These are phyloP conservation scores for Conus canariensis DNA, from an alignment of 2,888 invertebrate species.

Conservation along the genomic window DNA sequence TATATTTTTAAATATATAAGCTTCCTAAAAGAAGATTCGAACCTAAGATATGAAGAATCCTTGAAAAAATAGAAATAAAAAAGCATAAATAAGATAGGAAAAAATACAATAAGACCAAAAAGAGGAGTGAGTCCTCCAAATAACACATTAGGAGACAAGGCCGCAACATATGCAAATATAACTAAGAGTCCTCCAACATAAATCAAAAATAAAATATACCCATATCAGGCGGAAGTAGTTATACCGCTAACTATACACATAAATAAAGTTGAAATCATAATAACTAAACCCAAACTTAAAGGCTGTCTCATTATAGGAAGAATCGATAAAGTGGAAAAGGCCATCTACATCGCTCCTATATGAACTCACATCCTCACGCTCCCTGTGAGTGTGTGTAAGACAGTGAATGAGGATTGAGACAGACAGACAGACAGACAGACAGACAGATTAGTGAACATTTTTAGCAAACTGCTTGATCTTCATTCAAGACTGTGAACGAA, in stretches of 20 bases:
- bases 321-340: background rate
- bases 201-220: slow-evolving; percentile 13
- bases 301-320: background rate
- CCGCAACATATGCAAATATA: background rate
- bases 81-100: background rate
- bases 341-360: too few species aligned
- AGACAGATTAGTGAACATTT: too few species aligned
- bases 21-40: background rate
- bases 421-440: too few species aligned
- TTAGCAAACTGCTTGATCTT: too few species aligned
- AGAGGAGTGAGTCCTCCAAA: background rate
- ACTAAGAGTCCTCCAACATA: slow-evolving; percentile 2
- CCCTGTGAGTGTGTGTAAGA: too few species aligned
- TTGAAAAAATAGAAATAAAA: background rate
- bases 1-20: background rate
- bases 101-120: background rate
- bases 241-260: background rate
- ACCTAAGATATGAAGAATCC: background rate
- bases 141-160: background rate
- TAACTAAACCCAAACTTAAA: background rate
- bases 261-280: background rate
- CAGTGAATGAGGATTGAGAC: too few species aligned
- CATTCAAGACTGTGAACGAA: too few species aligned
- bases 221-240: background rate
- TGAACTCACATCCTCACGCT: too few species aligned